Conservation (phyloP, 2,113 vertebrate genomes). For the Varanus komodoensis region DNA sequence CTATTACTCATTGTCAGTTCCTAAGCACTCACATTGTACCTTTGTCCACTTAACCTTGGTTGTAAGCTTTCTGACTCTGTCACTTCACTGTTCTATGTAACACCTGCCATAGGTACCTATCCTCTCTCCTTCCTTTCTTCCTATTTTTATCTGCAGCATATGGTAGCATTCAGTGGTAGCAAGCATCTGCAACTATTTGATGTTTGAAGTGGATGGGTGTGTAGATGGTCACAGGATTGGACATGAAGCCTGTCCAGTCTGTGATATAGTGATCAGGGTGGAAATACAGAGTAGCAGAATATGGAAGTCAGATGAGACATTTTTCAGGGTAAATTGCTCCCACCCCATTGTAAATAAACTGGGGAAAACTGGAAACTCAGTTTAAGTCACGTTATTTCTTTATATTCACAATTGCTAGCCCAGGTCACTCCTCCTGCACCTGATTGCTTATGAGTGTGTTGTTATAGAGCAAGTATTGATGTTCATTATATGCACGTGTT, state of each 20-base stretch:
- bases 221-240: not conserved
- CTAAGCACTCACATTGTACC: too few relatives aligned
- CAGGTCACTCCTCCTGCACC: too few relatives aligned
- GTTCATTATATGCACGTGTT: too few relatives aligned
- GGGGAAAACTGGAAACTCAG: not conserved
- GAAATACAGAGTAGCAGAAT: not conserved
- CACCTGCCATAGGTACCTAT: too few relatives aligned
- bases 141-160: not conserved
- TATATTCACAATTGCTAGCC: too few relatives aligned
- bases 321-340: accelerated
- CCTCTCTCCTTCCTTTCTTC: not conserved
- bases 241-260: not conserved
- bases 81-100: too few relatives aligned
- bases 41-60: not conserved
- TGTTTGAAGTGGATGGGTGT: not conserved
- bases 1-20: not conserved
- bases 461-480: too few relatives aligned
- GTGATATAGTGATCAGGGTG: not conserved
- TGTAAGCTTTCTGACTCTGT: not conserved
- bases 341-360: not conserved
- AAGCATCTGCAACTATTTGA: not conserved
- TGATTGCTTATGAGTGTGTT: too few relatives aligned
- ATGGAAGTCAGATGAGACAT: not conserved
- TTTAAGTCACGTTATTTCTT: not conserved
- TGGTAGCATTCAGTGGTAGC: not conserved